A percentile compares a stretch with the other conserved stretches of the same genome.
These are phyloP conservation scores for Hedychridium roseum DNA, from an alignment of 2,888 invertebrate genomes.

Conservation along the genomic window DNA sequence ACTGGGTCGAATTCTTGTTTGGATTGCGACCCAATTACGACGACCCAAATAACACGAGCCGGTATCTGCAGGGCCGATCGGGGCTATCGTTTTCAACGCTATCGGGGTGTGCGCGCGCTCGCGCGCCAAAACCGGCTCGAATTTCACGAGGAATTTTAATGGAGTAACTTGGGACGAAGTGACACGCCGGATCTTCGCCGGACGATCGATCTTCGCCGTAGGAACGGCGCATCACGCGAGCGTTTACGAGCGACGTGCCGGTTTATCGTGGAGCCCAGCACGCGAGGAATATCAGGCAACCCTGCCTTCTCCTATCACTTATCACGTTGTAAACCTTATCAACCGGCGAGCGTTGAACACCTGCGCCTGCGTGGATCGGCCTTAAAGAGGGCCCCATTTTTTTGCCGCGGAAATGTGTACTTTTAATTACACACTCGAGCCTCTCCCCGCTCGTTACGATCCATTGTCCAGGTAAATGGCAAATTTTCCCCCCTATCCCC, in stretches of 20 bases:
- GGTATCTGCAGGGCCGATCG: too few species aligned
- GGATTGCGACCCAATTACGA: too few species aligned
- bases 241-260: conserved; percentile 5
- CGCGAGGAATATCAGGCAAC: conserved; percentile 34
- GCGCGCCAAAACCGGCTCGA: background rate
- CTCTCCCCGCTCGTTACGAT: too few species aligned
- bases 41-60: too few species aligned
- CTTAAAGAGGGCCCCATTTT: too few species aligned
- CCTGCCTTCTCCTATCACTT: conserved; percentile 38
- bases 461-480: too few species aligned
- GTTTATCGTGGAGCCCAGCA: conserved; percentile 37
- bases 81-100: too few species aligned
- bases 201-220: background rate
- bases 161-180: conserved; percentile 22
- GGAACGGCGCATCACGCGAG: background rate
- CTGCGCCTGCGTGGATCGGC: background rate
- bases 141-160: conserved; percentile 32
- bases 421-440: too few species aligned
- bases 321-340: conserved; percentile 49
- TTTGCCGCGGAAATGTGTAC: too few species aligned
- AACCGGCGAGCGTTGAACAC: background rate
- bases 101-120: too few species aligned
- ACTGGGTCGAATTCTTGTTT: too few species aligned
- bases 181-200: conserved; percentile 1
- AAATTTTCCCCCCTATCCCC: too few species aligned